Conservation (phyloP, 1,140 invertebrate genomes). For the Leptopilina boulardi region DNA sequence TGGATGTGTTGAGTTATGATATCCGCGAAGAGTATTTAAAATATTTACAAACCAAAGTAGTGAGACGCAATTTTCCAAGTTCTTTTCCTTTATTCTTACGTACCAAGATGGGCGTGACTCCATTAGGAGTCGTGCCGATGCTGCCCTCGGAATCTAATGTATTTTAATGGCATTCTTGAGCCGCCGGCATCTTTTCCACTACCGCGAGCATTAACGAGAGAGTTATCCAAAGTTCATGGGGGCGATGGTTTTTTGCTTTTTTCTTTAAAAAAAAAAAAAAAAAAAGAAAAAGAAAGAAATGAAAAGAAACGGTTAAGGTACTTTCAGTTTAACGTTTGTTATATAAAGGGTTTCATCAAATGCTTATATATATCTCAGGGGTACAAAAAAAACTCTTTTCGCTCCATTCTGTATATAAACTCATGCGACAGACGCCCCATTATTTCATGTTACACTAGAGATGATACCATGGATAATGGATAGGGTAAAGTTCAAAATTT, state of each 20-base stretch:
- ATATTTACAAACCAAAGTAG: conserved; percentile 12
- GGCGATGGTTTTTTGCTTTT: background rate
- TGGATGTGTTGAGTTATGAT: background rate
- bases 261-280: conserved; percentile 53
- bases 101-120: conserved; percentile 51
- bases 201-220: conserved; percentile 64
- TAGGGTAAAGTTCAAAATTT: conserved; percentile 22
- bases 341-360: conserved; percentile 45
- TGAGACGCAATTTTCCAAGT: conserved; percentile 18
- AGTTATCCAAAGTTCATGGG: conserved; percentile 51
- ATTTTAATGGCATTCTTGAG: conserved; percentile 63
- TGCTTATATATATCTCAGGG: background rate
- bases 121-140: conserved; percentile 57
- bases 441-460: background rate
- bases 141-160: conserved; percentile 55
- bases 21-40: background rate
- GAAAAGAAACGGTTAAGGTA: conserved; percentile 62
- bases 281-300: too few relatives aligned
- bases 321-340: conserved; percentile 68
- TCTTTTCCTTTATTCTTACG: conserved; percentile 44
- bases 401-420: background rate
- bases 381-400: background rate
- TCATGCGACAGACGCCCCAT: background rate
- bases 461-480: conserved; percentile 15
- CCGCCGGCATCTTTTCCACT: conserved; percentile 40